These are phyloP conservation scores for Athene cunicularia DNA, from an alignment of 2,113 vertebrate genomes.

Conservation along the genomic window DNA sequence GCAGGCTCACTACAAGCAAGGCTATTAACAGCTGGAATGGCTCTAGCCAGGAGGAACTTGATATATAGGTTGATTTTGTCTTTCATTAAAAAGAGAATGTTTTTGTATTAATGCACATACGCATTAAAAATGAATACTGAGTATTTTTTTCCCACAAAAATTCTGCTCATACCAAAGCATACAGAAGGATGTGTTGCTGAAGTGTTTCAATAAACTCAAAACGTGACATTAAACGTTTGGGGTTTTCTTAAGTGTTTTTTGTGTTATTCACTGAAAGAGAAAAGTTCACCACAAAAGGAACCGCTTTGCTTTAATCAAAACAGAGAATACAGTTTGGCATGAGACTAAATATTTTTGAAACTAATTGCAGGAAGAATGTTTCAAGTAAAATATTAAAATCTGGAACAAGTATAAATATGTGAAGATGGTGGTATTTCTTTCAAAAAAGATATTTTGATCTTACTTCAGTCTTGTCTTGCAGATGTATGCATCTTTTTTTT, in stretches of 20 bases:
- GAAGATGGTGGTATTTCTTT: neutral
- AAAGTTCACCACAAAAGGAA: neutral
- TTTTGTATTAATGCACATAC: neutral
- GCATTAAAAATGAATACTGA: neutral
- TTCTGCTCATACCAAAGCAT: neutral
- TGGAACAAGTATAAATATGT: neutral
- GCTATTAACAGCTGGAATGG: neutral
- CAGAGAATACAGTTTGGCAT: neutral
- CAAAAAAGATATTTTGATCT: neutral
- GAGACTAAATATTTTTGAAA: neutral
- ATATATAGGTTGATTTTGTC: neutral
- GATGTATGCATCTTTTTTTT: neutral
- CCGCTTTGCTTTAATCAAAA: neutral
- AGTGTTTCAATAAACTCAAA: neutral
- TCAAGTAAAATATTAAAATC: fast-evolving
- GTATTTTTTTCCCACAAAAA: neutral
- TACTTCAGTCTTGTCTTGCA: neutral
- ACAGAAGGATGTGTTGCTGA: neutral
- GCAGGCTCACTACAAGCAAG: neutral
- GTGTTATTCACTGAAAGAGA: neutral
- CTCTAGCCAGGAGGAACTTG: neutral
- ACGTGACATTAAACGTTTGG: neutral
- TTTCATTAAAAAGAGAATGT: neutral
- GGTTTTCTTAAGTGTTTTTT: neutral
- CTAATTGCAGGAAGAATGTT: neutral